A percentile compares a stretch with the other conserved stretches of the same genome.
phyloP scores from a whole-genome alignment of 30 jellyfish, hydroid and myxozoan genomes.

The Rhopilema esculentum region DNA sequence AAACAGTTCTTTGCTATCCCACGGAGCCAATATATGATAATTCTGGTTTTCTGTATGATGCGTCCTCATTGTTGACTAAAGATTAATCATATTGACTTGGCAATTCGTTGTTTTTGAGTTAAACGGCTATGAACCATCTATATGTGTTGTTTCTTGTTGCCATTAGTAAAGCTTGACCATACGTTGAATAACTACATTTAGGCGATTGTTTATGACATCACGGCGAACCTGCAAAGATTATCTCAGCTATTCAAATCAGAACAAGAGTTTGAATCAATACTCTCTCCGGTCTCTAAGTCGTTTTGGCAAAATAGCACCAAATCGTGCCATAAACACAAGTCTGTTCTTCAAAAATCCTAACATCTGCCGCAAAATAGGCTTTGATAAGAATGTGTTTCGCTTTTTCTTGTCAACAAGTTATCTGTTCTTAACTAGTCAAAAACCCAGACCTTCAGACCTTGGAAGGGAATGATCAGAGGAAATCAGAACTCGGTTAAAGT shows the following conservation, averaged over 20 bases:
- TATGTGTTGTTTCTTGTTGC: conserved; percentile 53
- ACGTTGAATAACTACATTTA: conserved; percentile 24
- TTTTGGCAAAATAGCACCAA: background rate
- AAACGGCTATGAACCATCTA: background rate
- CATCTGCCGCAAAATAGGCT: background rate
- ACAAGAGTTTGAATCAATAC: background rate
- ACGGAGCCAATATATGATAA: conserved; percentile 61
- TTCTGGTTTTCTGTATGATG: conserved; percentile 22
- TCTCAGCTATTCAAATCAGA: background rate
- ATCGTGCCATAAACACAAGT: background rate
- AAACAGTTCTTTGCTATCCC: conserved; percentile 56
- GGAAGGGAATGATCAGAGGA: too few species aligned
- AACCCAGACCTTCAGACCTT: background rate
- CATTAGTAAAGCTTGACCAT: conserved; percentile 46
- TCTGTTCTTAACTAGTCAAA: background rate
- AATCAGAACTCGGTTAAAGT: too few species aligned
- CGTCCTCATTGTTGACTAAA: conserved; percentile 53
- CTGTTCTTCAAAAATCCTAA: background rate
- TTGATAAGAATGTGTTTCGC: background rate
- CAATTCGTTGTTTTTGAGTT: background rate
- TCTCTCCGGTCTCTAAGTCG: background rate
- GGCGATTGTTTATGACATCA: conserved; percentile 41
- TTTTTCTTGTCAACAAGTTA: background rate
- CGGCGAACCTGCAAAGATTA: background rate
- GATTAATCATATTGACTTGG: background rate